Evolutionary conservation across 2,888 invertebrate species (phyloP).

Genomic region (Perizoma flavofasciatum): DNA sequence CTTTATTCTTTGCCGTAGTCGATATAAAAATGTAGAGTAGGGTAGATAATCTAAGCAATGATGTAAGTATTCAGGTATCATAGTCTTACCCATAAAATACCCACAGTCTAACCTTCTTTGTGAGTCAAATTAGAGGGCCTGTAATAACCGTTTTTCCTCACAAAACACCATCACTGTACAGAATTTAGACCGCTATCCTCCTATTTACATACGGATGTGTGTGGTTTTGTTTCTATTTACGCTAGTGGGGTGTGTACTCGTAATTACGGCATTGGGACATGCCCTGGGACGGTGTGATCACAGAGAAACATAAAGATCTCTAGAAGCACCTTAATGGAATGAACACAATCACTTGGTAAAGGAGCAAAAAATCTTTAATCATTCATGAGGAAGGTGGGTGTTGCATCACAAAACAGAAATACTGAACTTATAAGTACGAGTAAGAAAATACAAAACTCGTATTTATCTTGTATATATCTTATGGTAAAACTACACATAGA

Average conservation of each 20-base stretch:
- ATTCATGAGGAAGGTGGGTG: no score
- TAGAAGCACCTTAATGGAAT: conserved; percentile 32
- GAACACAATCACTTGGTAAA: no score
- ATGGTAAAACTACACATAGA: no score
- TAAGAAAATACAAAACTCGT: no score
- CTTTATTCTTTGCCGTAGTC: no score
- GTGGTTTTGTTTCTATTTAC: conserved; percentile 80
- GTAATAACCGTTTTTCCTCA: background rate
- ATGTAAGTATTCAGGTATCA: background rate
- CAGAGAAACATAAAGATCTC: conserved; percentile 49
- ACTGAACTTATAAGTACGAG: no score
- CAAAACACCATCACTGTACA: conserved; percentile 25
- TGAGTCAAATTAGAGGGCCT: conserved; percentile 1
- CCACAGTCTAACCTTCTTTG: background rate
- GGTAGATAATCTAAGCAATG: background rate
- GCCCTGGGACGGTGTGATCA: conserved; percentile 67
- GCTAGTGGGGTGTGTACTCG: conserved; percentile 73
- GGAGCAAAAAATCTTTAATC: no score
- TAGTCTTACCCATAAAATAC: no score
- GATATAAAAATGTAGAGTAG: no score
- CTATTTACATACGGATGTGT: conserved; percentile 77
- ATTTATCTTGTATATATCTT: no score
- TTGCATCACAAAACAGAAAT: no score
- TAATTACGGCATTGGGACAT: conserved; percentile 79
- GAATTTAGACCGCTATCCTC: conserved; percentile 57